Base-by-base conservation (phyloP, 2,888 invertebrate genomes). In the Machimus rusticus region DNA sequence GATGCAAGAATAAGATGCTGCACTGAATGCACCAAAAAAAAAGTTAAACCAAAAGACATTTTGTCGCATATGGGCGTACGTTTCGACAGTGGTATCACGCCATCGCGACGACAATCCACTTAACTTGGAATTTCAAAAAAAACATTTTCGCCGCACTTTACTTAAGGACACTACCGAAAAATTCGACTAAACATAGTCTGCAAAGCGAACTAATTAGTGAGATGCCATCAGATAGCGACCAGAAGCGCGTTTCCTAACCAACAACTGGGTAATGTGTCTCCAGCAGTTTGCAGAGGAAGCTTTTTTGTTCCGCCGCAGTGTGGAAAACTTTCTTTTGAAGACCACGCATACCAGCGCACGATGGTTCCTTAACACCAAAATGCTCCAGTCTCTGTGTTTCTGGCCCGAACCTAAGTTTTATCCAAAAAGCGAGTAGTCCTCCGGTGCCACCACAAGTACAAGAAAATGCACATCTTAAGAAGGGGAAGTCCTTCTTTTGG, bases 291-390 rank as follows among this genome's bases (percentile, higher is more conserved):
- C 84, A 84, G 74, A 84, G 74, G 84, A 84, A 84, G 84, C 84
- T 84, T 84, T 84, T 84, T 84, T 84, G 84, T 84, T 74, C 74
- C 84, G 84, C 84, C 84, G 84, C 84, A 84, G 84, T 84, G 37
- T 84, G 74, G 84, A 84, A 84, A 84, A 66, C 66, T 84, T 66
- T 66, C 19, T 43, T 74, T 66, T 66, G 23, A 74, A 66, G 37
- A 84, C 84, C 84, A 84, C 84, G 8, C 66, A 84, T 74, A 84
- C 84, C n/a, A 9, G 31, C 84, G 23, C 74, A 84, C 46, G 12
- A 78, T 23, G 51, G 55, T n/a, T 81, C 39, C 16, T 2, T 28
- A 28, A 31, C 16, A 16, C 46, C 16, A 51, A 55, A 81, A 51
- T 23, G 14, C 16, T 43, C 23, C 9, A 78, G 9, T 19, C 28